Percentiles rank a stretch among this genome's conserved stretches.
Conservation (phyloP, 2,797 vertebrate genomes). For the Mus spretus region DNA sequence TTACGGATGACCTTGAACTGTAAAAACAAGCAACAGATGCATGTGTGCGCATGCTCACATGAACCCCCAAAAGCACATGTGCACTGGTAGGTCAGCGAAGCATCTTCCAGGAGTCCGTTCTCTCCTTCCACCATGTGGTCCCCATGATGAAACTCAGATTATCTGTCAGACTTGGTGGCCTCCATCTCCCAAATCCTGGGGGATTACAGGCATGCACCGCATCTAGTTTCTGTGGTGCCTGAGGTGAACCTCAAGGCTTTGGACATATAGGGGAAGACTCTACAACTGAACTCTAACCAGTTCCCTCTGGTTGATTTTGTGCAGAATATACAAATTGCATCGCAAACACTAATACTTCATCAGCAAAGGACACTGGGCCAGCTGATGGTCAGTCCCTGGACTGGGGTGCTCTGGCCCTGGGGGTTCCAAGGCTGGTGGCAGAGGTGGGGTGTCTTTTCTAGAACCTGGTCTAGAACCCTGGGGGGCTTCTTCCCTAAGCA, state of each 20-base stretch:
- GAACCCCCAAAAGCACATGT: too few species aligned
- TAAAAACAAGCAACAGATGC: neutral
- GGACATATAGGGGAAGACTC: neutral
- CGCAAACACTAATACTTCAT: neutral
- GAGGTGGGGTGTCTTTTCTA: constrained; percentile 44
- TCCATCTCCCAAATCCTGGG: neutral
- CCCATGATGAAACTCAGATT: neutral
- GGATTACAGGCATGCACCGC: neutral
- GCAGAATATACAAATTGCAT: neutral
- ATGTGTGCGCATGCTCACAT: too few species aligned
- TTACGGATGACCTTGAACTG: neutral
- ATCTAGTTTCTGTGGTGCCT: neutral
- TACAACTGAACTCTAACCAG: neutral
- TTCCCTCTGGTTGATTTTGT: neutral
- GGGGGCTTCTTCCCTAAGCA: constrained; percentile 69
- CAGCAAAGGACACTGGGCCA: fast-evolving
- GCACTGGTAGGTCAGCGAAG: neutral
- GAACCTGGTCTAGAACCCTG: constrained; percentile 49
- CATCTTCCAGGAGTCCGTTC: neutral
- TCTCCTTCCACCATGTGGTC: neutral
- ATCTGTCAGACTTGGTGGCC: neutral
- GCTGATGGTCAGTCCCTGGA: neutral
- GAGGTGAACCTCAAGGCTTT: neutral
- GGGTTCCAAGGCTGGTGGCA: neutral
- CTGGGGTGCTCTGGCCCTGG: neutral